A percentile compares a stretch with the other conserved stretches of the same genome.
These are phyloP conservation scores for Magallana gigas DNA, from an alignment of 1,140 invertebrate species.

Conservation along the genomic window DNA sequence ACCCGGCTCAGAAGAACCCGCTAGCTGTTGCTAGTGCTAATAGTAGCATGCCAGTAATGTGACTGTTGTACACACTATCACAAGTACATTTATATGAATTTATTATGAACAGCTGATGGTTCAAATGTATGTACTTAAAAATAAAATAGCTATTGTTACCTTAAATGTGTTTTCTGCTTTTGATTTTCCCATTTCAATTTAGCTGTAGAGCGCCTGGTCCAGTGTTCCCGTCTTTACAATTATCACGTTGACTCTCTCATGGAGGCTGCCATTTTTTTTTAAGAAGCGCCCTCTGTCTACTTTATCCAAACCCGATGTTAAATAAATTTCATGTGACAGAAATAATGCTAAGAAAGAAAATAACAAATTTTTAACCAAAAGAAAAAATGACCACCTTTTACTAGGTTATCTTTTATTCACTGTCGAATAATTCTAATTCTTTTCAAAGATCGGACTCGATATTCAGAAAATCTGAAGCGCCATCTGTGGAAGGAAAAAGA, in stretches of 20 bases:
- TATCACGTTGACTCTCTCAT: slow-evolving; percentile 36
- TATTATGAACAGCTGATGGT: too few relatives aligned
- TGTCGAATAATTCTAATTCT: too few relatives aligned
- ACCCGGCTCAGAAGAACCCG: too few relatives aligned
- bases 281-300: not conserved
- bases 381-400: too few relatives aligned
- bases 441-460: not conserved
- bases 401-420: too few relatives aligned
- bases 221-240: not conserved
- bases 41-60: too few relatives aligned
- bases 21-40: too few relatives aligned
- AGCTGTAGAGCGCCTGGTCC: too few relatives aligned
- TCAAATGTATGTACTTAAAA: not conserved
- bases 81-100: too few relatives aligned
- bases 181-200: slow-evolving; percentile 81
- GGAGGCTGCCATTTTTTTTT: slow-evolving; percentile 48
- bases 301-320: not conserved
- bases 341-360: too few relatives aligned
- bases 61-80: too few relatives aligned
- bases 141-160: slow-evolving; percentile 80
- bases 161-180: slow-evolving; percentile 90
- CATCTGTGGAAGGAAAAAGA: slow-evolving; percentile 1
- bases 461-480: not conserved
- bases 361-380: too few relatives aligned
- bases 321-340: not conserved